These are phyloP conservation scores for Buphagus erythrorhynchus DNA, from an alignment of 2,797 vertebrate species.

Conservation along the genomic window DNA sequence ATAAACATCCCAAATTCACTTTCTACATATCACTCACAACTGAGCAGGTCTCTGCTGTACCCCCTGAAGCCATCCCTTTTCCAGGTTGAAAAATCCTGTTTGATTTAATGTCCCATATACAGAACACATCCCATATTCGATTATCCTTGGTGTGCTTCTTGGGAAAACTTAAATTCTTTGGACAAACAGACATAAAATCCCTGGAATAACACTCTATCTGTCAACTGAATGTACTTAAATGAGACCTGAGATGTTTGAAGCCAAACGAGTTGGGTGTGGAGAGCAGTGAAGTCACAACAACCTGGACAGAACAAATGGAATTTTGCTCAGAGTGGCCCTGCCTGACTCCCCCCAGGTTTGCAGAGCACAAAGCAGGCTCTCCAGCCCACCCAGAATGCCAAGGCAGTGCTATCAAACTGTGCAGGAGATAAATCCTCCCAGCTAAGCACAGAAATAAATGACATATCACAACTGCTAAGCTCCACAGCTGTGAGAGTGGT, in stretches of 20 bases:
- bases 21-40: neutral
- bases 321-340: neutral
- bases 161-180: neutral
- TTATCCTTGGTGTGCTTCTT: neutral
- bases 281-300: neutral
- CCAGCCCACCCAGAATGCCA: neutral
- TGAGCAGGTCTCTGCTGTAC: neutral
- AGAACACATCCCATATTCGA: neutral
- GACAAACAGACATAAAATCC: neutral
- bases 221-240: neutral
- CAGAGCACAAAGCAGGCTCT: neutral
- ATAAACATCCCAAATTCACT: neutral
- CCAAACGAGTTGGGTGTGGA: neutral
- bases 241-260: neutral
- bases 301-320: neutral
- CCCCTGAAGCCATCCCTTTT: neutral
- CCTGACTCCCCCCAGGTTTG: neutral
- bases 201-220: neutral
- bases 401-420: neutral
- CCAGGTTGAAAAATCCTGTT: neutral
- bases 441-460: neutral
- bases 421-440: slow-evolving; percentile 13
- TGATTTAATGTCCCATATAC: neutral
- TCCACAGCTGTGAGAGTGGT: neutral
- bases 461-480: neutral